These are phyloP conservation scores for Rhopilema esculentum DNA, from an alignment of 30 jellyfish, hydroid and myxozoan species.

Conservation along the genomic window DNA sequence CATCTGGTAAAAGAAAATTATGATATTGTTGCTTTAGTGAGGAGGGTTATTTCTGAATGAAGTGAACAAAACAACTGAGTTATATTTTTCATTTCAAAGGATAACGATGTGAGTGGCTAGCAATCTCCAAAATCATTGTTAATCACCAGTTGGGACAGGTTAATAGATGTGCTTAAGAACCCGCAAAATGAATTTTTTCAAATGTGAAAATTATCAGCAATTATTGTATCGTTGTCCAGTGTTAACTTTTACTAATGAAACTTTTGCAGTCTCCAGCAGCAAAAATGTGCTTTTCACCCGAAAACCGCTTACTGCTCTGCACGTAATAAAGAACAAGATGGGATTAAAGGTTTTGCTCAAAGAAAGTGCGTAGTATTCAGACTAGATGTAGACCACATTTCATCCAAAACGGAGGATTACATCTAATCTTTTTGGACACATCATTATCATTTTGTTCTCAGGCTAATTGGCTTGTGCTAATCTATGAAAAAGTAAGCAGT, in stretches of 20 bases:
- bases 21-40: too few species aligned
- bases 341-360: conserved; percentile 9
- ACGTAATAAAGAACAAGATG: conserved; percentile 21
- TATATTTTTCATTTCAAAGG: not conserved
- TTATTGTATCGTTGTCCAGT: conserved; percentile 15
- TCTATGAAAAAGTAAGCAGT: conserved; percentile 11
- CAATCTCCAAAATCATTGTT: conserved; percentile 19
- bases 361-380: conserved; percentile 38
- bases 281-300: conserved; percentile 35
- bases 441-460: conserved; percentile 36
- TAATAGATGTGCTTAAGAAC: conserved; percentile 3
- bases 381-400: conserved; percentile 44
- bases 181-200: conserved; percentile 29
- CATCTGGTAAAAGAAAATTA: too few species aligned
- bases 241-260: conserved; percentile 17
- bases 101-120: not conserved
- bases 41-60: not conserved
- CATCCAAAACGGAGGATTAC: conserved; percentile 40
- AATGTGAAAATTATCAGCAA: conserved; percentile 39
- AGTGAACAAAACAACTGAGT: not conserved
- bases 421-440: conserved; percentile 47
- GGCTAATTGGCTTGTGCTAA: conserved; percentile 31
- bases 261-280: conserved; percentile 38
- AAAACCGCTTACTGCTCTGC: conserved; percentile 40
- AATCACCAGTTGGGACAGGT: conserved; percentile 16